Conservation (phyloP, 2,888 invertebrate species). For the Brachypterus glaber region DNA sequence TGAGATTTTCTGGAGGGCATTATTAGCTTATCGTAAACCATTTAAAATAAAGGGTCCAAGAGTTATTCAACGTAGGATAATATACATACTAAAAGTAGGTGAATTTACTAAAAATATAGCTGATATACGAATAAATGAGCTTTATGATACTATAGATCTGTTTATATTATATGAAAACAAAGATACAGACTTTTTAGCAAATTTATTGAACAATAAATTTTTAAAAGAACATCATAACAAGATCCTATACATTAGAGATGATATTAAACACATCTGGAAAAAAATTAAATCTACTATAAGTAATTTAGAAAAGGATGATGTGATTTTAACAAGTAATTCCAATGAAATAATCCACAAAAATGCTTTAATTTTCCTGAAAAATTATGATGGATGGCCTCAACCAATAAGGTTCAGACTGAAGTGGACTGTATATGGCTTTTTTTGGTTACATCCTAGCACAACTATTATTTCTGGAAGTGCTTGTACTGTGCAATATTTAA, state of each 20-base stretch:
- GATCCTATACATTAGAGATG: constrained; percentile 43
- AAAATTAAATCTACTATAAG: constrained; percentile 36
- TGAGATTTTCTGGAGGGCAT: constrained; percentile 56
- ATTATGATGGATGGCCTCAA: constrained; percentile 55
- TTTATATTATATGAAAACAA: constrained; percentile 50
- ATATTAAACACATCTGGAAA: constrained; percentile 39
- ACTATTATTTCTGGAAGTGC: constrained; percentile 48
- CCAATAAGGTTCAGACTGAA: constrained; percentile 51
- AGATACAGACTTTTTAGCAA: constrained; percentile 37
- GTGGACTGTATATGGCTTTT: constrained; percentile 60
- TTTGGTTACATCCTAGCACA: constrained; percentile 54
- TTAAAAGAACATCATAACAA: constrained; percentile 44
- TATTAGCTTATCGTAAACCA: constrained; percentile 48
- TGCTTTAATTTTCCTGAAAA: constrained; percentile 56
- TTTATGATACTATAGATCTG: constrained; percentile 52
- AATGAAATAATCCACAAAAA: constrained; percentile 52
- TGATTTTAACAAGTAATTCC: constrained; percentile 48
- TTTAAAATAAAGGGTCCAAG: constrained; percentile 40
- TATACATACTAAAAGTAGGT: constrained; percentile 47
- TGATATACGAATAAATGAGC: constrained; percentile 53
- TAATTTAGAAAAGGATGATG: constrained; percentile 46
- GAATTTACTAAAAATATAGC: constrained; percentile 47
- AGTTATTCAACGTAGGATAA: constrained; percentile 43
- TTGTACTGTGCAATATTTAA: constrained; percentile 40
- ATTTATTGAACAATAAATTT: constrained; percentile 42